Evolutionary conservation across 2,888 invertebrate genomes (phyloP), one percentile per base, ranked within the genome.

Genomic region (Orchesella flavescens): DNA sequence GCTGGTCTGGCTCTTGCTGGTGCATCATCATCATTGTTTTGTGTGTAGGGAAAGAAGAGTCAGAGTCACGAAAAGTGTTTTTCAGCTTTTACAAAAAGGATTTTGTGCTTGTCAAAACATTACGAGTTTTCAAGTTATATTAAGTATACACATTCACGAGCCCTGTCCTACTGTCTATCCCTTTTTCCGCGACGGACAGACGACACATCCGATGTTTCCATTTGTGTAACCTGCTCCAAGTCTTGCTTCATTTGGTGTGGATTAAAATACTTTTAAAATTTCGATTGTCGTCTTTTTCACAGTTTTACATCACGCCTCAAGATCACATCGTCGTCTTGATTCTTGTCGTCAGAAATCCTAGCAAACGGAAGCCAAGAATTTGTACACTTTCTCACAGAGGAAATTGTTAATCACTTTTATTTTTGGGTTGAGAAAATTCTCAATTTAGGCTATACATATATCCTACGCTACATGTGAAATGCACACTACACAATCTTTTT

Each of bases 21-120:
- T 34, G 34, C 5, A 4, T 34, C 34, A 34, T 34, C n/a, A n/a
- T n/a, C n/a, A n/a, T n/a, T n/a, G n/a, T n/a, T n/a, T n/a, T 43
- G 63, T 23, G n/a, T 74, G 63, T 49, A 19, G 73, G 24, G 61
- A 21, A 7, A 43, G 61, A 72, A 34, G 55, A 75, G 81, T 81
- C 81, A 34, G 55, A 75, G 81, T 81, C 81, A 81, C 75, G 74
- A 81, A 81, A 63, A 81, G 75, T 75, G 81, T 69, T 75, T 79
- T 79, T 79, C 79, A 79, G 79, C 72, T 73, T 81, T 74, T 81
- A 75, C 61, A 81, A 80, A 81, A 81, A 81, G 81, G 81, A 81
- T 81, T 81, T 81, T 74, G 81, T 75, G 81, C 80, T 81, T 81
- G 81, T 81, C 81, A 81, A 81, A 81, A 81, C 81, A 81, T 75